phyloP scores from a whole-genome alignment of 2,888 invertebrate genomes.

The Steinernema carpocapsae region DNA sequence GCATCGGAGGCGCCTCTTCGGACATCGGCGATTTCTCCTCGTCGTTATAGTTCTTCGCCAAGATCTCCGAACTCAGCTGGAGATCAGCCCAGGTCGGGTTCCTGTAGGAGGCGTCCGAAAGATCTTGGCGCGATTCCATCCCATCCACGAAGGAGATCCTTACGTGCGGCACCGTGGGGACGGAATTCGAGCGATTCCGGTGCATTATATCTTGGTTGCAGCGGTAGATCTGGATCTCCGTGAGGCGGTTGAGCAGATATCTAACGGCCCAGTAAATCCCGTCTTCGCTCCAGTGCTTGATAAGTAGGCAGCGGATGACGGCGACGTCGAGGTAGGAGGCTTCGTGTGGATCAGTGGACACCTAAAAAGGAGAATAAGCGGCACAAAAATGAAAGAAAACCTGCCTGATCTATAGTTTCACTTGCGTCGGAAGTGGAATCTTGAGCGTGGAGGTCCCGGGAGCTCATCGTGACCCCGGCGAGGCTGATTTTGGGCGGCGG shows the following conservation, averaged over 20 bases:
- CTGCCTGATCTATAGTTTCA: neutral
- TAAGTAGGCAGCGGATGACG: constrained; percentile 90
- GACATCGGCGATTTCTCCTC: constrained; percentile 34
- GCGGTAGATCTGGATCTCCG: constrained; percentile 68
- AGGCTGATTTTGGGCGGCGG: constrained; percentile 32
- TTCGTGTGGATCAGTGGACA: constrained; percentile 74
- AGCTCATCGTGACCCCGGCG: constrained; percentile 28
- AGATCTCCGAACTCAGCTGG: constrained; percentile 43
- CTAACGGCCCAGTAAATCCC: constrained; percentile 96
- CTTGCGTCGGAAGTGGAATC: neutral
- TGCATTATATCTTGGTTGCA: constrained; percentile 35
- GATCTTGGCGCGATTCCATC: constrained; percentile 37
- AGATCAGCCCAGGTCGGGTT: constrained; percentile 65
- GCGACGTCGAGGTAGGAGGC: constrained; percentile 97
- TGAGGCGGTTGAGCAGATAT: constrained; percentile 73
- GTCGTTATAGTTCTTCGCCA: constrained; percentile 38
- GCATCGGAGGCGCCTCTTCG: neutral
- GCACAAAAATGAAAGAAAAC: neutral
- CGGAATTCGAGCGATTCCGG: constrained; percentile 45
- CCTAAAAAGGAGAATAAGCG: constrained; percentile 43
- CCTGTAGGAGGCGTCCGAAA: constrained; percentile 45
- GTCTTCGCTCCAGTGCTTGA: constrained; percentile 96
- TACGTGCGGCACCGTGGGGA: constrained; percentile 40
- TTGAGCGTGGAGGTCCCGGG: constrained; percentile 3
- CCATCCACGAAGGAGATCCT: constrained; percentile 30